phyloP scores from a whole-genome alignment of 2,113 vertebrate species.

The Macheiramphus alcinus region DNA sequence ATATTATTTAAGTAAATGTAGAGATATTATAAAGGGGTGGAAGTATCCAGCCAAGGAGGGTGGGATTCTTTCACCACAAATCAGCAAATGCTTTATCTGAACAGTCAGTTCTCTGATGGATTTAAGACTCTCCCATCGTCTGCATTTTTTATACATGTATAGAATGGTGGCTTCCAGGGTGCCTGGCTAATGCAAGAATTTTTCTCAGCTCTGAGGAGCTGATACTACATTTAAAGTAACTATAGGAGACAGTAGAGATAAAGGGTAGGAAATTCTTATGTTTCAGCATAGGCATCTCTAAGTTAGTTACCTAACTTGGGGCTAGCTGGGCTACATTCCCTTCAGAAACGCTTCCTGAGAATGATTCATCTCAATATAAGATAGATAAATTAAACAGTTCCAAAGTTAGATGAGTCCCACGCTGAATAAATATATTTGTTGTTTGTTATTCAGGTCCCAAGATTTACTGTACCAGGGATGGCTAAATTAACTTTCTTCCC shows the following conservation, averaged over 20 bases:
- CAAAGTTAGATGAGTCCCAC: not conserved
- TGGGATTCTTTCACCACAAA: not conserved
- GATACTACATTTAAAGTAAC: not conserved
- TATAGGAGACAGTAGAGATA: not conserved
- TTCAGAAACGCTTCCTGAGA: not conserved
- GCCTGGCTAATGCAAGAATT: not conserved
- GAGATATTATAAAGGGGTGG: not conserved
- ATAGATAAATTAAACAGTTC: not conserved
- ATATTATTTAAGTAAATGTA: not conserved
- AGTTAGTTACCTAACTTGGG: not conserved
- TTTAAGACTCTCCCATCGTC: not conserved
- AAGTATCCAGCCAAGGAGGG: not conserved
- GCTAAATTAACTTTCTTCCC: slow-evolving; percentile 28
- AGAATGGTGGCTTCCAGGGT: not conserved
- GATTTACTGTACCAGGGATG: not conserved
- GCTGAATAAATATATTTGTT: not conserved
- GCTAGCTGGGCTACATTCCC: not conserved
- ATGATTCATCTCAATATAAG: not conserved
- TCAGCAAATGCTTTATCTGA: not conserved
- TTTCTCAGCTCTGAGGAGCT: not conserved
- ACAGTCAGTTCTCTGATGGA: not conserved
- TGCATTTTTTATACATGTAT: not conserved
- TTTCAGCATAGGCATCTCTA: not conserved
- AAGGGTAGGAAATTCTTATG: not conserved
- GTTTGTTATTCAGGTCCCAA: not conserved